Conservation (phyloP, 1,140 invertebrate species). For the Anastatus disparis region DNA sequence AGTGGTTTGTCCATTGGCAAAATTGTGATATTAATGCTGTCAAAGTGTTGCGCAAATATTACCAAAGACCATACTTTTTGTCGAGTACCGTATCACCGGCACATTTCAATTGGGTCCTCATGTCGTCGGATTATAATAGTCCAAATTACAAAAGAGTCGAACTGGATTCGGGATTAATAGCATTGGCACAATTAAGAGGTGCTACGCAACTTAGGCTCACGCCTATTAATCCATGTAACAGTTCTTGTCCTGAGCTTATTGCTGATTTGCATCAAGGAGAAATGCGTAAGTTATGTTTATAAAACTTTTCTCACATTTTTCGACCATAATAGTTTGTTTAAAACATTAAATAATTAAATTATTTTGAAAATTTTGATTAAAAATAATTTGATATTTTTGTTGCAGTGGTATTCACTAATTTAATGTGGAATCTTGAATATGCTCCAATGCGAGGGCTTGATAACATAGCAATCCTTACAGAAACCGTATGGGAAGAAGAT, state of each 20-base stretch:
- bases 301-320: neutral
- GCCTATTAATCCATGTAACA: constrained; percentile 77
- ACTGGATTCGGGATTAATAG: constrained; percentile 75
- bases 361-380: neutral
- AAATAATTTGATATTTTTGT: constrained; percentile 47
- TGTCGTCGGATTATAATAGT: constrained; percentile 81
- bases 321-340: neutral
- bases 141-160: constrained; percentile 80
- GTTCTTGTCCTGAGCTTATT: constrained; percentile 74
- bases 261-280: constrained; percentile 76
- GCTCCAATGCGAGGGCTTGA: constrained; percentile 74
- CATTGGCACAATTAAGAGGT: constrained; percentile 79
- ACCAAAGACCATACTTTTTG: constrained; percentile 79
- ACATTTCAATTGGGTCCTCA: constrained; percentile 83
- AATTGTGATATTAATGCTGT: constrained; percentile 84
- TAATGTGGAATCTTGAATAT: constrained; percentile 83
- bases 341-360: too few species aligned
- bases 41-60: constrained; percentile 77
- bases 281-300: constrained; percentile 69
- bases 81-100: constrained; percentile 79
- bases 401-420: constrained; percentile 76
- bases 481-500: constrained; percentile 75
- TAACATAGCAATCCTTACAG: constrained; percentile 80
- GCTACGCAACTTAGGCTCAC: constrained; percentile 73
- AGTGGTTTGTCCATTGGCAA: constrained; percentile 87